Evolutionary conservation across 1,140 invertebrate species (phyloP), one percentile per base, ranked within the genome.

Genomic region (Drosophila leontia): DNA sequence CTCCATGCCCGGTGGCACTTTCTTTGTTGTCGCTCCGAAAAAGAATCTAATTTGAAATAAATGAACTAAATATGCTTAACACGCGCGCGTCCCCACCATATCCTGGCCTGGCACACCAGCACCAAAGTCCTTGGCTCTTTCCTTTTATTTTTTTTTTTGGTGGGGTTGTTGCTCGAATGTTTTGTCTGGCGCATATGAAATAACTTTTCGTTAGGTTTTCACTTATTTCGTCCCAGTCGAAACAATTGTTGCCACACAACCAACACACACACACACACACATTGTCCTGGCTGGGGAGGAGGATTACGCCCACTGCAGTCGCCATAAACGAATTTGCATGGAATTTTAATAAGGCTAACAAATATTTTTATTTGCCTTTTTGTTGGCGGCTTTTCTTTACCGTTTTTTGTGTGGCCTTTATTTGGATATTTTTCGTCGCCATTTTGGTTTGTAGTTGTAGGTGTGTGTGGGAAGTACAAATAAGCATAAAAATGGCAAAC

Each of bases 11-110:
- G 13, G 26, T 19, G 71, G 50, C 56, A 48, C 41, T 71, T 60
- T 59, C 59, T 55, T 58, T 84, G 76, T 80, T 80, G 71, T 75
- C 70, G 82, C 82, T 62, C 74, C 15, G 32, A 60, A 60, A 69
- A 82, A 78, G 82, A 90, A 91, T 91, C 90, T 91, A 91, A 90
- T 91, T 91, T 91, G 82, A 90, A 91, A 91, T 91, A 91, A 91
- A 91, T 91, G 90, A 91, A 91, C 90, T 91, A 91, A 91, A 91
- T 91, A 91, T 91, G 90, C 90, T 91, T 91, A 91, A 91, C 90
- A 91, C 90, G 90, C 85, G 80, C 87, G 51, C 64, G 65, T 69
- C 17, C 51, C 17, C 23, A 23, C 47, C 35, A 75, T 41, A 47
- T 53, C 48, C 61, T 59, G 37, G 26, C n/a, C 13, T 6, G 34